These are phyloP conservation scores for Dinoponera quadriceps DNA, from an alignment of 1,140 invertebrate genomes.

Conservation along the genomic window DNA sequence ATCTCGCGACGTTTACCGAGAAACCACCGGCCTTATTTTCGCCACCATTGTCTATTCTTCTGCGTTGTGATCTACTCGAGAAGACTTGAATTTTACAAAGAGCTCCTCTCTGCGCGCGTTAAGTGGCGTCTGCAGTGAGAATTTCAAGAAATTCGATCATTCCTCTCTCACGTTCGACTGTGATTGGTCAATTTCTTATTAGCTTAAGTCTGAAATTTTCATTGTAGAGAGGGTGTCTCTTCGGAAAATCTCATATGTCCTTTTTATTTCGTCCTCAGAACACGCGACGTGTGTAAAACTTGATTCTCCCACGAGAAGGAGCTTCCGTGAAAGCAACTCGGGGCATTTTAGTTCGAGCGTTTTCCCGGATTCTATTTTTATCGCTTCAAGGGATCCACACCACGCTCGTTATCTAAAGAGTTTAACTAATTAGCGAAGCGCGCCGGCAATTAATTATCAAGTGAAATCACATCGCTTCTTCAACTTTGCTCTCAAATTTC, in stretches of 20 bases:
- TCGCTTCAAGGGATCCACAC: not conserved
- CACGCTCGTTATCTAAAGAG: slow-evolving; percentile 24
- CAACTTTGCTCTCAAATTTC: not conserved
- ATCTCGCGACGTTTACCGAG: slow-evolving; percentile 44
- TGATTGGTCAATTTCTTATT: no score
- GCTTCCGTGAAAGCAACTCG: slow-evolving; percentile 20
- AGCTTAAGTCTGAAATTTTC: no score
- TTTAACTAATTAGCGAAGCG: slow-evolving; percentile 37
- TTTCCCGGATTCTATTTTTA: slow-evolving; percentile 39
- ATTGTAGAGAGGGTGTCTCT: no score
- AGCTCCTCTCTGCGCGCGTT: no score
- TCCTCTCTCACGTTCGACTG: no score
- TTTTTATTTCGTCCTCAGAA: slow-evolving; percentile 7
- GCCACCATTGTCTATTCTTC: slow-evolving; percentile 24
- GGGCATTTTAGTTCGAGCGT: not conserved
- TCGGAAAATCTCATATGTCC: no score
- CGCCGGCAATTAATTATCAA: slow-evolving; percentile 6
- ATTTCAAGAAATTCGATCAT: no score
- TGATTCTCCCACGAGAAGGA: slow-evolving; percentile 20
- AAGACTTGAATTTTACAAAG: not conserved
- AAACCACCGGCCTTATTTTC: slow-evolving; percentile 12
- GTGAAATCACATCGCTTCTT: slow-evolving; percentile 17
- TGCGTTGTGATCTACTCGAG: not conserved
- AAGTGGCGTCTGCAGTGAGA: no score
- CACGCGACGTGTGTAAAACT: slow-evolving; percentile 8